A percentile compares a stretch with the other conserved stretches of the same genome.
phyloP scores from a whole-genome alignment of 2,113 vertebrate species.

The Panthera uncia region DNA sequence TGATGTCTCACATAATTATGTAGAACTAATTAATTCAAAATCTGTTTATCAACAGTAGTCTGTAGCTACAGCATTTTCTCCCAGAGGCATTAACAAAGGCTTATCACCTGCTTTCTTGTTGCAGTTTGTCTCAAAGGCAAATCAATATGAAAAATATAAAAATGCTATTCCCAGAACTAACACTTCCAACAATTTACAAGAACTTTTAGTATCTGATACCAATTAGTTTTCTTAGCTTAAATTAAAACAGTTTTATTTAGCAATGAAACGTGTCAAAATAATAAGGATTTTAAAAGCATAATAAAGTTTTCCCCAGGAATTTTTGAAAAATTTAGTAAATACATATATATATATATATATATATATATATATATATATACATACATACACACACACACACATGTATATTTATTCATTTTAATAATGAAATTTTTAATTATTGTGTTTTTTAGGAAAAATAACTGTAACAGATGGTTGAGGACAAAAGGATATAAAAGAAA shows the following conservation, averaged over 20 bases:
- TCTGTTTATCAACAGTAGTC: conserved; percentile 88
- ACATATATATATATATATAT: neutral
- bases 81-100: conserved; percentile 85
- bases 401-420: neutral
- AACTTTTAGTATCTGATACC: conserved; percentile 80
- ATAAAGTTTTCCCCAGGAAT: conserved; percentile 60
- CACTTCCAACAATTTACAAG: conserved; percentile 78
- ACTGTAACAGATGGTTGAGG: conserved; percentile 15
- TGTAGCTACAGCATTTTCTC: conserved; percentile 83
- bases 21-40: conserved; percentile 88
- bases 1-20: conserved; percentile 85
- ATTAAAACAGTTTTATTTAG: conserved; percentile 77
- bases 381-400: neutral
- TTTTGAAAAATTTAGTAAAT: neutral
- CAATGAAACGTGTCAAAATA: conserved; percentile 76
- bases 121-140: conserved; percentile 82
- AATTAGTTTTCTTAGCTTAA: conserved; percentile 81
- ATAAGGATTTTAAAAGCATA: conserved; percentile 66
- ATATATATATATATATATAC: neutral
- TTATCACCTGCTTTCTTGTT: conserved; percentile 86
- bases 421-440: conserved; percentile 41
- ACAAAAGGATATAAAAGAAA: conserved; percentile 35
- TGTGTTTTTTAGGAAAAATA: conserved; percentile 49
- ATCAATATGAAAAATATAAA: conserved; percentile 79
- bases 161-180: conserved; percentile 77